Percentiles rank a stretch among this genome's conserved stretches.
Evolutionary conservation across 2,113 vertebrate genomes (phyloP).

Genomic region (Anhinga anhinga): DNA sequence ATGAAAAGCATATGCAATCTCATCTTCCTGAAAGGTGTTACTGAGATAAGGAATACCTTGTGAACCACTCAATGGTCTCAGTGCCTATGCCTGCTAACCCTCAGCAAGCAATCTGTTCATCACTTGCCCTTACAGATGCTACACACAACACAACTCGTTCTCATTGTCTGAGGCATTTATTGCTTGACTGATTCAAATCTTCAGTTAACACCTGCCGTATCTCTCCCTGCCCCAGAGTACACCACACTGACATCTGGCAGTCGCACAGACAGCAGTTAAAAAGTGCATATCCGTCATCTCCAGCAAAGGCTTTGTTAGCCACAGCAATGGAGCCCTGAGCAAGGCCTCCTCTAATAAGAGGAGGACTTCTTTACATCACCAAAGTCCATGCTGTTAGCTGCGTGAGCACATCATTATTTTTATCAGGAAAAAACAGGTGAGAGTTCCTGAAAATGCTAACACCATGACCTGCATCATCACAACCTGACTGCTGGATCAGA

Average conservation of each 20-base stretch:
- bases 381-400: accelerated
- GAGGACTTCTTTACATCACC: neutral
- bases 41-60: neutral
- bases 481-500: neutral
- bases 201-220: slow-evolving; percentile 23
- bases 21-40: neutral
- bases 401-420: neutral
- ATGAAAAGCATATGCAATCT: neutral
- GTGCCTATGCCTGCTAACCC: neutral
- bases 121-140: neutral
- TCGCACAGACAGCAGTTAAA: neutral
- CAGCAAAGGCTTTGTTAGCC: neutral
- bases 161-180: slow-evolving; percentile 7
- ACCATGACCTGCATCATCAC: neutral
- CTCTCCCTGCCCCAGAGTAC: neutral
- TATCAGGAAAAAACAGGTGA: neutral
- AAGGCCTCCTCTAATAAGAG: neutral
- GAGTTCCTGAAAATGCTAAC: neutral
- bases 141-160: neutral
- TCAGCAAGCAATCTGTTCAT: neutral
- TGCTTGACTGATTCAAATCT: slow-evolving; percentile 24
- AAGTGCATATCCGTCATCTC: neutral
- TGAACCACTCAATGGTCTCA: accelerated
- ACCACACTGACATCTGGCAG: neutral
- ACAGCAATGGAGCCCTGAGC: neutral